phyloP scores from a whole-genome alignment of 2,113 vertebrate genomes.

The Podiceps cristatus region DNA sequence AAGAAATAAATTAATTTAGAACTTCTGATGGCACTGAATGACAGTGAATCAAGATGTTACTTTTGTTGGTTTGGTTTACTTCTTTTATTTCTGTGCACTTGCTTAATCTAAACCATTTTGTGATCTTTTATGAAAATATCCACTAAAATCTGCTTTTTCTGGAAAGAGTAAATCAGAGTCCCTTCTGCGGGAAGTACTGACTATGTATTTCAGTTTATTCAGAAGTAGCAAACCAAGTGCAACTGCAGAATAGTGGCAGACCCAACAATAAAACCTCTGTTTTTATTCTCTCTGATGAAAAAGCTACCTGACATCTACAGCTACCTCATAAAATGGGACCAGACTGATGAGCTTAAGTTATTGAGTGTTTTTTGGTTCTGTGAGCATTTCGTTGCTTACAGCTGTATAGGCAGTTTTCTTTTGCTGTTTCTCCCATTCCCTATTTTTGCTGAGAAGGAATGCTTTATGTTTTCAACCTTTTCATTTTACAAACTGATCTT shows the following conservation, averaged over 20 bases:
- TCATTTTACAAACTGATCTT: conserved; percentile 20
- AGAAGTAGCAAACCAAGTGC: background rate
- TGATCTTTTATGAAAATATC: background rate
- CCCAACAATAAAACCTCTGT: background rate
- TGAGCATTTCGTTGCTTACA: background rate
- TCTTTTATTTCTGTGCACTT: background rate
- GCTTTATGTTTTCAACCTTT: background rate
- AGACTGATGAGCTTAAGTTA: background rate
- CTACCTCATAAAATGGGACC: background rate
- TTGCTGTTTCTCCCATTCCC: background rate
- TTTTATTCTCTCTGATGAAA: conserved; percentile 7
- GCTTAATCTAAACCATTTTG: background rate
- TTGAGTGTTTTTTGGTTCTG: background rate
- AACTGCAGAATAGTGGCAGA: background rate
- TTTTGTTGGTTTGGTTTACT: background rate
- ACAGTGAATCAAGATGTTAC: background rate
- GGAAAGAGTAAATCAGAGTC: background rate
- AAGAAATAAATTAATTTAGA: background rate
- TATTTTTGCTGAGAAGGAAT: background rate
- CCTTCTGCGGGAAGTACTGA: background rate
- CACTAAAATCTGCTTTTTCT: background rate
- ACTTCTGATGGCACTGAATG: background rate
- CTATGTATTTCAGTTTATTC: background rate
- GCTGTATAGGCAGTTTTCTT: background rate
- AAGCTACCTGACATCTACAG: background rate